Conservation (phyloP, 1,140 invertebrate species). For the Sitophilus oryzae region DNA sequence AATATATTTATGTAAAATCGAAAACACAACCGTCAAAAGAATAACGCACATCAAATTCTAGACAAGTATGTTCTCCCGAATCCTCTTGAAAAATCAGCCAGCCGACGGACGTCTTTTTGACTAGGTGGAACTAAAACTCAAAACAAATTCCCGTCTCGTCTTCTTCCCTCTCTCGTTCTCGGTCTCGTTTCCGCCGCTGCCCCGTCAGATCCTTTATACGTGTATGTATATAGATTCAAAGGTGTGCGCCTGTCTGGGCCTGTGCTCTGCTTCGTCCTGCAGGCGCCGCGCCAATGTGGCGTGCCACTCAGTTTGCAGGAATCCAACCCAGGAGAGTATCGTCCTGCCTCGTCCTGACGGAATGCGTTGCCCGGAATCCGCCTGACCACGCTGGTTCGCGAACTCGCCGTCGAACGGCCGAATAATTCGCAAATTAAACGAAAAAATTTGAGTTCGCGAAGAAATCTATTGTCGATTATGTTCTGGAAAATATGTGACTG, state of each 20-base stretch:
- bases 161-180: too few relatives aligned
- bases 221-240: conserved; percentile 24
- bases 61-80: neutral
- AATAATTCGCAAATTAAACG: too few relatives aligned
- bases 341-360: conserved; percentile 13
- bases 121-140: conserved; percentile 19
- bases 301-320: conserved; percentile 31
- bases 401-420: neutral
- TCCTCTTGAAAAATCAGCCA: neutral
- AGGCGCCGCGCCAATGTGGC: conserved; percentile 22
- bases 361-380: conserved; percentile 21
- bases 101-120: neutral
- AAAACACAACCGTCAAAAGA: too few relatives aligned
- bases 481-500: conserved; percentile 6
- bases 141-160: conserved; percentile 15
- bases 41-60: neutral
- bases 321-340: conserved; percentile 26
- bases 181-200: too few relatives aligned
- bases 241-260: conserved; percentile 15
- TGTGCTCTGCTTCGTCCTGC: conserved; percentile 15
- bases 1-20: too few relatives aligned
- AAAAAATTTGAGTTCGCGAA: too few relatives aligned
- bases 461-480: neutral
- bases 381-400: conserved; percentile 22
- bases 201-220: conserved; percentile 12